Evolutionary conservation across 2,113 vertebrate species (phyloP), one percentile per base, ranked within the genome.

Genomic region (Odontophorus gujanensis): DNA sequence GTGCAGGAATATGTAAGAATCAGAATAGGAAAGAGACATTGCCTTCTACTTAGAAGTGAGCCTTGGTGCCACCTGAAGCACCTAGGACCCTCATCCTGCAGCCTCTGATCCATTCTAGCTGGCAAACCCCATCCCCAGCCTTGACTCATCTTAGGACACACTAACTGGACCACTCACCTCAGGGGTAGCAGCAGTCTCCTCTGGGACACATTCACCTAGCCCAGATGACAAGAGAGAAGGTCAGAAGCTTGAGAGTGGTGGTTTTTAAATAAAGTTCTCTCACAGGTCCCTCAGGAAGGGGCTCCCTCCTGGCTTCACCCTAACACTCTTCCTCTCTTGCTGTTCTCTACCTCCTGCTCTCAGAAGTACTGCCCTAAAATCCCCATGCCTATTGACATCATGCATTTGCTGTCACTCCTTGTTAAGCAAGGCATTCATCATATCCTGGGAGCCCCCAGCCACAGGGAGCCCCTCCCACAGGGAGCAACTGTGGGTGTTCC

Each of bases 141-240:
- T 59, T n/a, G 48, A 71, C 34, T 26, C 13, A 28, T 13, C 72
- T 92, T 81, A 65, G 50, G 51, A 55, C 36, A 18, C 89, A 45
- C 30, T 2, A 4, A 30, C 18, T 74, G 25, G 38, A 30, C 13
- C 63, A 92, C 98, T 97, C 77, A 98, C 98, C 91, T 93, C 4
- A 1, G 67, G 17, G 9, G 13, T 11, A 28, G 83, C 18, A 19
- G 75, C 51, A 57, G 74, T 82, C 73, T 98, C 95, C 81, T 98
- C 98, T 36, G 98, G 98, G 58, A 98, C n/a, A 79, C 99, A 99
- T 82, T 99, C 98, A 69, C 97, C 98, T 98, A 91, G 36, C 38
- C 58, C 92, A 93, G 47, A 91, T 87, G 53, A 59, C 68, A 85
- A 47, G 50, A 88, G 91, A 75, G 36, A 75, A 57, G 45, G 61